Base-by-base conservation (phyloP, 2,113 vertebrate genomes). In the Loxodonta africana region DNA sequence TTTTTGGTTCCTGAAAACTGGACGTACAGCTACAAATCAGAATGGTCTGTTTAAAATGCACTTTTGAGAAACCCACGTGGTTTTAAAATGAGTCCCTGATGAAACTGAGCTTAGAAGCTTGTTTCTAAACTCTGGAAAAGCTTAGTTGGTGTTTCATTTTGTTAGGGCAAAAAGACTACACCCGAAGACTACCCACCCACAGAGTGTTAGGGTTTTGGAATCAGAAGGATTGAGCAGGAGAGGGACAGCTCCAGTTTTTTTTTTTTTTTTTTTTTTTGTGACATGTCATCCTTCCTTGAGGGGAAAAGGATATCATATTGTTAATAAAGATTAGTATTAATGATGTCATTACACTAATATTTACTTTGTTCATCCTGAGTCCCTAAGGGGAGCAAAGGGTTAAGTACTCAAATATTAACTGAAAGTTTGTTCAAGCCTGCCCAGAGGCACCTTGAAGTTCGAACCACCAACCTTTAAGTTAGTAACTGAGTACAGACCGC, bases 21-120 rank as follows among this genome's bases (percentile, higher is more conserved):
- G 26, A 89, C 57, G 33, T 23, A 63, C 18, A 73, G 90, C n/a
- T 84, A 65, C 26, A 74, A 90, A 63, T 90, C 25, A 6, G 6
- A 82, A 77, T 69, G 57, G 37, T 94, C 25, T 92, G 60, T 65
- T 94, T 88, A 91, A 95, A 95, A 91, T 53, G 30, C 44, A 25
- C 11, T 63, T 85, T 28, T 37, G 41, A 57, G 90, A 57, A 33
- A 77, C 18, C 67, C 44, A 83, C 71, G 48, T 15, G 65, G 21
- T 69, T 76, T 91, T 63, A 63, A 81, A 90, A 78, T n/a, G 37
- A 89, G 73, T 78, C 51, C n/a, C 63, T 33, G 78, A 46, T 91
- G 83, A 88, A 83, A 78, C 11, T 44, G 51, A 80, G 77, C 83
- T 83, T 78, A 83, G 28, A 18, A 81, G 46, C 33, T 69, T 84